These are phyloP conservation scores for Amazona finschi DNA, from an alignment of 2,797 vertebrate genomes.

Conservation along the genomic window DNA sequence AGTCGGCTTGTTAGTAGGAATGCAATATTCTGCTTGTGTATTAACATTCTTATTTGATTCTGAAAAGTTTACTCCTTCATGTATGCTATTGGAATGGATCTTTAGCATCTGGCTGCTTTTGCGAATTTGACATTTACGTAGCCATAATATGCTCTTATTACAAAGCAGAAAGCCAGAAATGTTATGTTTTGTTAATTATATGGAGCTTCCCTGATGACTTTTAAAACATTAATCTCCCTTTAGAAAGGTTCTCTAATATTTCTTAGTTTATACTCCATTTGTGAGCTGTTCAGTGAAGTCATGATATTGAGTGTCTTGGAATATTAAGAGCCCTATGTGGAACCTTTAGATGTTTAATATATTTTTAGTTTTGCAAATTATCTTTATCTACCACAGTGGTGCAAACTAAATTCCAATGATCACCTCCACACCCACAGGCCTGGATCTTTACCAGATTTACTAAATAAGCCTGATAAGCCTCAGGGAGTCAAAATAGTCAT, in stretches of 20 bases:
- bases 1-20: background rate
- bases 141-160: background rate
- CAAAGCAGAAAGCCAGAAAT: background rate
- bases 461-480: background rate
- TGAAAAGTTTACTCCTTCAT: background rate
- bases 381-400: background rate
- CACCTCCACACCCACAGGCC: background rate
- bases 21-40: background rate
- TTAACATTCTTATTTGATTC: background rate
- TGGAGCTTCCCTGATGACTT: background rate
- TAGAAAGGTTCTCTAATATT: background rate
- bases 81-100: background rate
- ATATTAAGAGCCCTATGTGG: background rate
- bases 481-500: background rate
- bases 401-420: background rate
- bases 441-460: background rate
- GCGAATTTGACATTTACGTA: background rate
- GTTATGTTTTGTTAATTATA: slow-evolving; percentile 14
- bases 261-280: background rate
- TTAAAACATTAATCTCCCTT: background rate
- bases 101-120: background rate
- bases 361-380: background rate
- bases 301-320: background rate
- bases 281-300: background rate
- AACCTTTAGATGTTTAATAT: background rate